Conservation (phyloP, 92 coral and sea anemone genomes). For the Porites lobata region DNA sequence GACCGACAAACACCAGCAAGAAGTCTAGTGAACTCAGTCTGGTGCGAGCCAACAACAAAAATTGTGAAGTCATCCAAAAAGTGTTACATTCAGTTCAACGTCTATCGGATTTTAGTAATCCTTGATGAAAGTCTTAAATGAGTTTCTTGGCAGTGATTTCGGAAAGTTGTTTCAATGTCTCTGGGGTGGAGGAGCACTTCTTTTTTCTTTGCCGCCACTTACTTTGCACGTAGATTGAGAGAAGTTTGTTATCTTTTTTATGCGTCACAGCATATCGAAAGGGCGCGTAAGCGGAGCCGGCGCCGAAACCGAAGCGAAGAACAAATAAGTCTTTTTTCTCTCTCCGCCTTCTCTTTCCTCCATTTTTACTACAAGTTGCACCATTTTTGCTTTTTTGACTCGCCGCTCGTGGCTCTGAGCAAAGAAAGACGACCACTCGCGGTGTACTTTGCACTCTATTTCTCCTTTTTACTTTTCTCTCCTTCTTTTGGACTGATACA, state of each 20-base stretch:
- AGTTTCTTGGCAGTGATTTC: neutral
- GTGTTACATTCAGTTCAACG: neutral
- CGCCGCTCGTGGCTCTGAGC: too few relatives aligned
- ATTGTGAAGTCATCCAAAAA: neutral
- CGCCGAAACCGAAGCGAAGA: too few relatives aligned
- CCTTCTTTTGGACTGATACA: constrained; percentile 9
- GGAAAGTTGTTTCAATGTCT: neutral
- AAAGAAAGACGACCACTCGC: too few relatives aligned
- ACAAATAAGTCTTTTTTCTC: too few relatives aligned
- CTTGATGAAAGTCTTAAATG: neutral
- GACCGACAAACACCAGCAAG: neutral
- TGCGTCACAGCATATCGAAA: too few relatives aligned
- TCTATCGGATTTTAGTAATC: too few relatives aligned
- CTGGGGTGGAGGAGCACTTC: constrained; percentile 45
- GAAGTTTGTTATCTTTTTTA: too few relatives aligned
- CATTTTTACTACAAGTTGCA: too few relatives aligned
- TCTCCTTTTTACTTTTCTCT: neutral
- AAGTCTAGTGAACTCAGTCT: constrained; percentile 35
- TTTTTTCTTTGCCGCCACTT: neutral
- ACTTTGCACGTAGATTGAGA: neutral
- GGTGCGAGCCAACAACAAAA: constrained; percentile 2
- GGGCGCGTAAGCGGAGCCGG: too few relatives aligned
- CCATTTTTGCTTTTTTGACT: too few relatives aligned
- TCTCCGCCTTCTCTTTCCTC: too few relatives aligned
- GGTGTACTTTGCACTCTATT: too few relatives aligned